Conservation (phyloP, 2,797 vertebrate genomes). For the Lateolabrax maculatus region DNA sequence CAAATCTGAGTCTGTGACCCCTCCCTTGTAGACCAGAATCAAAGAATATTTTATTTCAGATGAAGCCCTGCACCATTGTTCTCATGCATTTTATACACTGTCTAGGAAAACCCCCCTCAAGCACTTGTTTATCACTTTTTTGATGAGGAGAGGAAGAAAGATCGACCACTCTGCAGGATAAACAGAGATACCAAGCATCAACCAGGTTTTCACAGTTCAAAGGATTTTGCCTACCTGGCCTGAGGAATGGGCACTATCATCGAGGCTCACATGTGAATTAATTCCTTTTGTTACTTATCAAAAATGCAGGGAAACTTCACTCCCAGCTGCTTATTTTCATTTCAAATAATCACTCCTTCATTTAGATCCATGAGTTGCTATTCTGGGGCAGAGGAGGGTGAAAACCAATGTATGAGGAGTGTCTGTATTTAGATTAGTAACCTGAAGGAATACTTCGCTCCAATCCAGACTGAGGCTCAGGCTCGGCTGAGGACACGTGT, state of each 20-base stretch:
- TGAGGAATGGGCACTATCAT: slow-evolving; percentile 57
- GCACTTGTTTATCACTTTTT: slow-evolving; percentile 65
- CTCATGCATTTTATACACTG: slow-evolving; percentile 45
- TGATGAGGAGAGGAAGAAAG: slow-evolving; percentile 64
- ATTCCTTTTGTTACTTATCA: slow-evolving; percentile 80
- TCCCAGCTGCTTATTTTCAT: slow-evolving; percentile 80
- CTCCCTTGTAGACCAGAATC: slow-evolving; percentile 29
- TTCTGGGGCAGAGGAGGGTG: slow-evolving; percentile 61
- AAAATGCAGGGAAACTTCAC: slow-evolving; percentile 74
- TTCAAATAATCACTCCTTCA: slow-evolving; percentile 72
- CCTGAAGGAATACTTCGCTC: slow-evolving; percentile 65
- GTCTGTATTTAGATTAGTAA: slow-evolving; percentile 80
- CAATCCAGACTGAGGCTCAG: slow-evolving; percentile 22
- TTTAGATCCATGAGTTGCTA: slow-evolving; percentile 73
- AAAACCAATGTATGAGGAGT: slow-evolving; percentile 72
- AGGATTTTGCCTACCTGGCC: slow-evolving; percentile 59
- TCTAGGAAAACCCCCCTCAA: slow-evolving; percentile 49
- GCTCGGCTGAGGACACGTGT: slow-evolving; percentile 55
- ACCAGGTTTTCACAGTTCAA: slow-evolving; percentile 72
- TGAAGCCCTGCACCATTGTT: slow-evolving; percentile 48
- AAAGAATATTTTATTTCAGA: slow-evolving; percentile 59
- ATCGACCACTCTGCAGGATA: slow-evolving; percentile 56
- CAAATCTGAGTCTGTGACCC: slow-evolving; percentile 14
- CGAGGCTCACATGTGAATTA: slow-evolving; percentile 68
- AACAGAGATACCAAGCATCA: slow-evolving; percentile 48